Conservation (phyloP, 1,140 invertebrate genomes). For the Anthonomus grandis region DNA sequence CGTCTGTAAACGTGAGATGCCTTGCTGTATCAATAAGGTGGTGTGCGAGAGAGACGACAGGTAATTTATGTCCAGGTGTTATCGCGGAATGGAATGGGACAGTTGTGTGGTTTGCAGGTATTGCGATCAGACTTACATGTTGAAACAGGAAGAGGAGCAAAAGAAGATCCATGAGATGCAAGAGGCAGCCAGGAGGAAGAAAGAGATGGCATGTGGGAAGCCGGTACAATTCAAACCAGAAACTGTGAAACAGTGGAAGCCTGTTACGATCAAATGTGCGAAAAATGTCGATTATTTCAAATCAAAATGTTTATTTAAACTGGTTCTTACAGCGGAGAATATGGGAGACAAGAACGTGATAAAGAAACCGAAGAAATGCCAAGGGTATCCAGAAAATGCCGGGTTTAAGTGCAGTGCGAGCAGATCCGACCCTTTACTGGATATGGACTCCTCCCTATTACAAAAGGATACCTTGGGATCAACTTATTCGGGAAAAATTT, state of each 20-base stretch:
- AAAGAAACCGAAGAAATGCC: background rate
- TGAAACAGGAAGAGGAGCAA: conserved; percentile 4
- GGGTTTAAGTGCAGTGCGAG: background rate
- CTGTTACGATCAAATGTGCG: conserved; percentile 16
- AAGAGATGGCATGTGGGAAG: background rate
- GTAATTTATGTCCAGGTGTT: too few relatives aligned
- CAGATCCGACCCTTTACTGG: too few relatives aligned
- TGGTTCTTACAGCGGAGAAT: conserved; percentile 3
- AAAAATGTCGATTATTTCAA: too few relatives aligned
- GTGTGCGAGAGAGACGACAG: conserved; percentile 1
- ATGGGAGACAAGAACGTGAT: conserved; percentile 13
- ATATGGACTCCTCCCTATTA: too few relatives aligned
- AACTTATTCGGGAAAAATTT: conserved; percentile 14
- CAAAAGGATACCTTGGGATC: conserved; percentile 9
- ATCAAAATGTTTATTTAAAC: background rate
- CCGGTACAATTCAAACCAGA: conserved; percentile 1
- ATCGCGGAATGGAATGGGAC: too few relatives aligned
- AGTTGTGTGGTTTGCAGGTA: conserved; percentile 1
- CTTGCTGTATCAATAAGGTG: background rate
- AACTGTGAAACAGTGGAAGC: background rate
- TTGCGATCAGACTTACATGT: background rate
- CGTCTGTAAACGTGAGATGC: background rate
- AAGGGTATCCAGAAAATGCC: background rate
- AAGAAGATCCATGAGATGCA: background rate
- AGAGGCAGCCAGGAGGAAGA: background rate